Evolutionary conservation across 2,888 invertebrate genomes (phyloP).

Genomic region (Epirrhoe alternata): DNA sequence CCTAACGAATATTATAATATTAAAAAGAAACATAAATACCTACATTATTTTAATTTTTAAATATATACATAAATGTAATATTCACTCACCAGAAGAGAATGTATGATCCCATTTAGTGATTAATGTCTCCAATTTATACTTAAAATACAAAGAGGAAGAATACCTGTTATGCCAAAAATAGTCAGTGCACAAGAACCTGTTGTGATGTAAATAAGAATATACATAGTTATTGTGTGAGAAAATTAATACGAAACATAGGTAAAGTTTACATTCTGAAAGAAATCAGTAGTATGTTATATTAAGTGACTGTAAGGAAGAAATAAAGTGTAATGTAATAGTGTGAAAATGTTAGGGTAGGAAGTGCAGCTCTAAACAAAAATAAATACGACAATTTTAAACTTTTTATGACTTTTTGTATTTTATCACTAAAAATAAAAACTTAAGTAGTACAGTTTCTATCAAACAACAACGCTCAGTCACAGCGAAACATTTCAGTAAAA

Average conservation of each 20-base stretch:
- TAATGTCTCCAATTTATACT: conserved; percentile 9
- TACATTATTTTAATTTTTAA: not conserved
- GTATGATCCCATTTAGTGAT: conserved; percentile 13
- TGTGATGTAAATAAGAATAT: conserved; percentile 9
- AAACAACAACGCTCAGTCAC: conserved; percentile 83
- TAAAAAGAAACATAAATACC: not conserved
- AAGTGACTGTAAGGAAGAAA: conserved; percentile 53
- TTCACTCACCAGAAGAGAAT: conserved; percentile 35
- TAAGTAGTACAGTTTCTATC: conserved; percentile 84
- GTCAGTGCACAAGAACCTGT: conserved; percentile 32
- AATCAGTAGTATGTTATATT: conserved; percentile 58
- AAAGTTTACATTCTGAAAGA: conserved; percentile 2
- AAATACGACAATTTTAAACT: conserved; percentile 63
- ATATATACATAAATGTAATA: conserved; percentile 10
- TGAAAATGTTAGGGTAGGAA: conserved; percentile 70
- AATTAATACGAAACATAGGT: conserved; percentile 19
- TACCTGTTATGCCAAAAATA: conserved; percentile 37
- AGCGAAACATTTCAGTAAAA: conserved; percentile 79
- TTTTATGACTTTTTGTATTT: conserved; percentile 81
- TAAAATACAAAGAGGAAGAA: conserved; percentile 27
- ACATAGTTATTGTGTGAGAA: conserved; percentile 18
- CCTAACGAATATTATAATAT: not conserved
- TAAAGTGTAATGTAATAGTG: conserved; percentile 63
- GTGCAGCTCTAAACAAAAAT: conserved; percentile 67
- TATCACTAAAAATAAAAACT: conserved; percentile 84